Evolutionary conservation across 1,140 invertebrate genomes (phyloP).

Genomic region (Drosophila persimilis): DNA sequence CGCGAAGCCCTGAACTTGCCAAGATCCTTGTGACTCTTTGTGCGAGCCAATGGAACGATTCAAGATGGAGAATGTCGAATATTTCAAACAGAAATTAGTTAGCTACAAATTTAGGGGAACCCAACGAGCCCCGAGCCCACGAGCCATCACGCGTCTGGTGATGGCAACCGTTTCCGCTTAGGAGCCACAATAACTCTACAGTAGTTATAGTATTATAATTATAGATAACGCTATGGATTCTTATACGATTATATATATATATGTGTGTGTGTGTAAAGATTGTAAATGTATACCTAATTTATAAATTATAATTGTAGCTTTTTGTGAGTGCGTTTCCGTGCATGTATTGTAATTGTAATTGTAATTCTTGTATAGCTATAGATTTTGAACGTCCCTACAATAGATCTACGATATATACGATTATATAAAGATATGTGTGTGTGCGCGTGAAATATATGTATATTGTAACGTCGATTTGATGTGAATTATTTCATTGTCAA

Average conservation of each 20-base stretch:
- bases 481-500: no score
- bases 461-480: no score
- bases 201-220: slow-evolving; percentile 78
- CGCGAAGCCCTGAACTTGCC: slow-evolving; percentile 3
- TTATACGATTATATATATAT: slow-evolving; percentile 17
- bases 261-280: slow-evolving; percentile 22
- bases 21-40: slow-evolving; percentile 4
- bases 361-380: slow-evolving; percentile 49
- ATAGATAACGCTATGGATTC: slow-evolving; percentile 52
- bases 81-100: slow-evolving; percentile 61
- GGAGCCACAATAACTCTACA: slow-evolving; percentile 68
- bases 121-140: slow-evolving; percentile 16
- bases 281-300: slow-evolving; percentile 40
- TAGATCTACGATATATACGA: slow-evolving; percentile 44
- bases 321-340: slow-evolving; percentile 49
- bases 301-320: slow-evolving; percentile 51
- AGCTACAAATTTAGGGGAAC: slow-evolving; percentile 54
- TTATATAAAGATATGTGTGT: slow-evolving; percentile 28
- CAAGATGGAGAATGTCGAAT: slow-evolving; percentile 54
- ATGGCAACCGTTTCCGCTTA: slow-evolving; percentile 45
- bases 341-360: slow-evolving; percentile 54
- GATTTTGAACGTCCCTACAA: slow-evolving; percentile 63
- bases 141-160: slow-evolving; percentile 23
- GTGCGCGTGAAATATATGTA: slow-evolving; percentile 38
- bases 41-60: slow-evolving; percentile 28